Base-by-base conservation (phyloP, 2,797 vertebrate genomes). In the Poecilia picta region DNA sequence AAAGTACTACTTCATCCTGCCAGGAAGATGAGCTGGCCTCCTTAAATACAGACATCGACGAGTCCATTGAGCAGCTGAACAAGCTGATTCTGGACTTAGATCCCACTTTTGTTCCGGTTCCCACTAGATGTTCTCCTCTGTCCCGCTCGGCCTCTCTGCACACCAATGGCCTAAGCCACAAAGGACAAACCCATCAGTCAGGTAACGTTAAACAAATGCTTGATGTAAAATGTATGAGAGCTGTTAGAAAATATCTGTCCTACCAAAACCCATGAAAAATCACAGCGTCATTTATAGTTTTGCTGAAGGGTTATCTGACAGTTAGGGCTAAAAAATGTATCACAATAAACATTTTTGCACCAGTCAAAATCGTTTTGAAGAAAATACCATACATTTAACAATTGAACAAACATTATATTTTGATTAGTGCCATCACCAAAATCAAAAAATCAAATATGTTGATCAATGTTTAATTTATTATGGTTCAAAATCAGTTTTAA, bases 21-120 rank as follows among this genome's bases (percentile, higher is more conserved):
- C 83, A 91, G 0, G 8, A 92, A 0, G 95, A 94, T 0, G 95
- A 95, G 46, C 81, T 95, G 77, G 93, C 95, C 1, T 96, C 96
- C 0, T 94, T 98, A 1, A 96, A 94, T 59, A 89, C 97, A 62
- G 98, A 99, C 94, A 95, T 98, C 0, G 98, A 99, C 79, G 97
- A 98, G 85, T 99, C 98, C 31, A 98, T 99, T 18, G 97, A 98
- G 88, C 97, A 99, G 89, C 95, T 99, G 59, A 99, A 99, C 93
- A 97, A 95, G 87, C 89, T 99, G 70, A 99, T 99, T 81, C 90
- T 98, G 92, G 98, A 99, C 89, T 92, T 99, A 89, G 98, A 99
- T 86, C 98, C 98, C 31, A 97, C 97, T 0, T 99, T 98, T 87
- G 95, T 98, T 82, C 97, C 97, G 1, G 92, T 97, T 76, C 97